phyloP scores from a whole-genome alignment of 2,888 invertebrate genomes.

The Desoria tigrina region DNA sequence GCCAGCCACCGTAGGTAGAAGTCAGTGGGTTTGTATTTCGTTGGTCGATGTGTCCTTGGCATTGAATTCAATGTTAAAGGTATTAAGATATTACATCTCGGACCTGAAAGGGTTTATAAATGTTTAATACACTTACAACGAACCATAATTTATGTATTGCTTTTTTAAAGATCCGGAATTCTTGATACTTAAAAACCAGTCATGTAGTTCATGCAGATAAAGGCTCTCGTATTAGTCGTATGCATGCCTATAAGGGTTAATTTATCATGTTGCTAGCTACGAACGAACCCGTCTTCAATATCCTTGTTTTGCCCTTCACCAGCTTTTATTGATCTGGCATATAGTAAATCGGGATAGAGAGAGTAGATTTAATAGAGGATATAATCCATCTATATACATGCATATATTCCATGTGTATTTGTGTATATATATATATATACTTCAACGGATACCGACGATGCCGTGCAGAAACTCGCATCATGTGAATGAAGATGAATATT shows the following conservation, averaged over 20 bases:
- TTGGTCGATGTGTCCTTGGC: constrained; percentile 30
- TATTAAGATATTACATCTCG: not conserved
- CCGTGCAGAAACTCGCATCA: too few relatives aligned
- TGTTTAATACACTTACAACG: too few relatives aligned
- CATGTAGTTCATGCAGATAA: not conserved
- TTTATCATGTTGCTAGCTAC: constrained; percentile 32
- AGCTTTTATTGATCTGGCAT: constrained; percentile 35
- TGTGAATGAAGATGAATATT: too few relatives aligned
- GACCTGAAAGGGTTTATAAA: not conserved
- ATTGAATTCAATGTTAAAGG: constrained; percentile 28
- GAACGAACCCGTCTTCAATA: constrained; percentile 30
- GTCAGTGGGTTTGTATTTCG: too few relatives aligned
- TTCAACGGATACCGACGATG: too few relatives aligned
- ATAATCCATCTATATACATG: too few relatives aligned
- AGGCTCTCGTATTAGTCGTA: not conserved
- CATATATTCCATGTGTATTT: too few relatives aligned
- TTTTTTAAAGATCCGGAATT: too few relatives aligned
- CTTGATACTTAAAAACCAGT: not conserved
- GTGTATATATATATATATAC: too few relatives aligned
- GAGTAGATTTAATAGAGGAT: too few relatives aligned
- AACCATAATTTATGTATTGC: too few relatives aligned
- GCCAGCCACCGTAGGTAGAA: not conserved
- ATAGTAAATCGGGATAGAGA: not conserved
- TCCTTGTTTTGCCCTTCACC: constrained; percentile 40
- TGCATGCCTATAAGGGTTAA: constrained; percentile 6